Evolutionary conservation across 2,888 invertebrate genomes (phyloP), one percentile per base, ranked within the genome.

Genomic region (Ashinkailepas kermadecensis): DNA sequence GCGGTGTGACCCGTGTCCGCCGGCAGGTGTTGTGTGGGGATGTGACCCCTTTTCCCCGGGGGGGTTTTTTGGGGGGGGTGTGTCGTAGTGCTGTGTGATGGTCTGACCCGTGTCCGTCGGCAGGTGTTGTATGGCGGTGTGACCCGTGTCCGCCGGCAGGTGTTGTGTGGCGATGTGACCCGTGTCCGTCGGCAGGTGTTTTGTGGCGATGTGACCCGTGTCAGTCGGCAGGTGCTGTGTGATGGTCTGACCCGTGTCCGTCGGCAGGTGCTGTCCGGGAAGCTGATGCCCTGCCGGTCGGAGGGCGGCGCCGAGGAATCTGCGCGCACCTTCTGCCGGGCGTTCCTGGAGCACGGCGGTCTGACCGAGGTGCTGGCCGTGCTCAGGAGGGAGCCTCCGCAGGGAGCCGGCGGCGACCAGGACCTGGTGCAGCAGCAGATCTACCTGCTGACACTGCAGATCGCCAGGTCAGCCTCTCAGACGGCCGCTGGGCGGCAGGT

Each of bases 401-500:
- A 39, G 39, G 85, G 88, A 79, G 86, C 87, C 15, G 84, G 86
- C 58, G 88, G 88, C 82, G 87, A 87, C 65, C 88, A 88, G 83
- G 88, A 88, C 84, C 87, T 87, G 82, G 87, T 87, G 62, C 85
- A 88, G 74, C 89, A 89, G 84, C 88, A 87, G 21, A 88, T 88
- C 82, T 89, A 88, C 84, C 86, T 88, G 81, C 87, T 88, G 62
- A 87, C 87, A 79, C 84, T 89, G 58, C 88, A 88, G 84, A 86
- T 89, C 81, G 86, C 88, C 54, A 87, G 87, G 88, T 88, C 84
- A 82, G 83, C 54, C 54, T 56, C 13, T 6, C 65, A 65, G 81
- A 21, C 56, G 15, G 21, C 62, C 39, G 25, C 25, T 62, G 25
- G 25, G 64, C 21, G 59, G 59, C 64, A n/a, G 59, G 13, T 39